A percentile compares a stretch with the other conserved stretches of the same genome.
phyloP scores from a whole-genome alignment of 2,888 invertebrate genomes.

The Amiota communis region DNA sequence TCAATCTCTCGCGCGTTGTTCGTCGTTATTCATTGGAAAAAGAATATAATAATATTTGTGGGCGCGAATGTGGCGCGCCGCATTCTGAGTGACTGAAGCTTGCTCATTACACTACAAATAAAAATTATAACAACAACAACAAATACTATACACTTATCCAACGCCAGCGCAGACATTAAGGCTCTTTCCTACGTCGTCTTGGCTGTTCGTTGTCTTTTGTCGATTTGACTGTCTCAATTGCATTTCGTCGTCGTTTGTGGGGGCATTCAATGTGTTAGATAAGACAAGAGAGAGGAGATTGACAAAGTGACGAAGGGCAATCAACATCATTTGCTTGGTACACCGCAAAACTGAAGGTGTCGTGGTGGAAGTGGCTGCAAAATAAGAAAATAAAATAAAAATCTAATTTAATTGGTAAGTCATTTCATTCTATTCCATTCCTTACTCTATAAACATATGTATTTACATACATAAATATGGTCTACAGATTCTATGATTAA shows the following conservation, averaged over 20 bases:
- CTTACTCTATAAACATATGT: background rate
- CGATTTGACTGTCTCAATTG: too few relatives aligned
- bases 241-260: too few relatives aligned
- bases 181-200: constrained; percentile 47
- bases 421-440: background rate
- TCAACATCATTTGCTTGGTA: background rate
- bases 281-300: too few relatives aligned
- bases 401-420: constrained; percentile 15
- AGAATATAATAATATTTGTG: too few relatives aligned
- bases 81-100: background rate
- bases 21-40: too few relatives aligned
- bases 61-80: too few relatives aligned
- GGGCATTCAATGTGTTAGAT: too few relatives aligned
- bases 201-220: constrained; percentile 10
- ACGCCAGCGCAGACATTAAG: constrained; percentile 49
- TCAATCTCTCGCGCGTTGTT: too few relatives aligned
- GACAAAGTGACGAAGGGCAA: too few relatives aligned
- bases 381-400: background rate
- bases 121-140: background rate
- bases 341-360: constrained; percentile 8
- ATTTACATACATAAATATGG: background rate
- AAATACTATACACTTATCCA: constrained; percentile 4
- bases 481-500: background rate
- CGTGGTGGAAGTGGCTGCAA: background rate
- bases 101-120: background rate